These are phyloP conservation scores for Heliconius ethilla DNA, from an alignment of 2,888 invertebrate genomes.

Conservation along the genomic window DNA sequence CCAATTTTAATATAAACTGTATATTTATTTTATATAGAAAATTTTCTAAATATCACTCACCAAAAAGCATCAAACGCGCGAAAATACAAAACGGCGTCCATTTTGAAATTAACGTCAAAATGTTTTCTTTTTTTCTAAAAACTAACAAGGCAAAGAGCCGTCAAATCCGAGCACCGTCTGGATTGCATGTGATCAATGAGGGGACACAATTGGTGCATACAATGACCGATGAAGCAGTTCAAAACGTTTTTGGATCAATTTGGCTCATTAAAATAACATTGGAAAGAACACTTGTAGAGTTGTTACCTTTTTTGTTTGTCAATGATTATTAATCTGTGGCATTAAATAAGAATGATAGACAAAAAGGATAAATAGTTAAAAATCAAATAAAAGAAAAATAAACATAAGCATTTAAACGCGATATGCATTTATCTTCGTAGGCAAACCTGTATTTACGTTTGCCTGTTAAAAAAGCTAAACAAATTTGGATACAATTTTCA, in stretches of 20 bases:
- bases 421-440: no score
- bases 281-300: neutral
- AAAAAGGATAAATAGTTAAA: no score
- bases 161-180: slow-evolving; percentile 59
- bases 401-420: no score
- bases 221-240: slow-evolving; percentile 54
- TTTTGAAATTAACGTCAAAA: slow-evolving; percentile 49
- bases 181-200: slow-evolving; percentile 59
- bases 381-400: no score
- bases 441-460: neutral
- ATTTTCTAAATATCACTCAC: slow-evolving; percentile 55
- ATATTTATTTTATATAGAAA: no score
- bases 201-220: slow-evolving; percentile 68
- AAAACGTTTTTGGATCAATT: slow-evolving; percentile 45
- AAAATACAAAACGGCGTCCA: slow-evolving; percentile 57
- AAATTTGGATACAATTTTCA: neutral
- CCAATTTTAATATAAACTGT: no score
- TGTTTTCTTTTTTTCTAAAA: slow-evolving; percentile 20
- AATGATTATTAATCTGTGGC: neutral
- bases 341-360: neutral
- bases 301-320: neutral
- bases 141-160: slow-evolving; percentile 46
- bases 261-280: slow-evolving; percentile 31
- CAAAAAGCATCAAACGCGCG: slow-evolving; percentile 61
- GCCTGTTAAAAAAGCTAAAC: neutral